Conservation (phyloP, 1,140 invertebrate genomes). For the Macrostomum lignano region DNA sequence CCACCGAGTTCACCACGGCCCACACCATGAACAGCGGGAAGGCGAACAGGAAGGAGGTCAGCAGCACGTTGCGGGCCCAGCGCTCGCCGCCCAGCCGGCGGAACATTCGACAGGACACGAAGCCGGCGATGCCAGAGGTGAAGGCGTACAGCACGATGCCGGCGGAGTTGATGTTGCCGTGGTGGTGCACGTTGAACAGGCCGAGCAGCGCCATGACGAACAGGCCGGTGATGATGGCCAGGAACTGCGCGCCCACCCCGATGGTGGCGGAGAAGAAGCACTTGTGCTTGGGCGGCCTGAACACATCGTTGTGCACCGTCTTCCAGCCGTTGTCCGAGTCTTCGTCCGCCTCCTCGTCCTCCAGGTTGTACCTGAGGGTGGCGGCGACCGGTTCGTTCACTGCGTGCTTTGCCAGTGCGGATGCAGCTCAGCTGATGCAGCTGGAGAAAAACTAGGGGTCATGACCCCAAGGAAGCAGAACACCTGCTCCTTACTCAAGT, state of each 20-base stretch:
- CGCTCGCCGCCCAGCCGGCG: conserved; percentile 29
- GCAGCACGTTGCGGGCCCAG: conserved; percentile 32
- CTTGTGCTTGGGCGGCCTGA: conserved; percentile 28
- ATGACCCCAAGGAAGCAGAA: no score
- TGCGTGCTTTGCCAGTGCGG: no score
- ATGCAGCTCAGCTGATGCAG: no score
- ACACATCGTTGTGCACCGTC: conserved; percentile 33
- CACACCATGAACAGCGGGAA: conserved; percentile 32
- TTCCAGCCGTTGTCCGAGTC: conserved; percentile 36
- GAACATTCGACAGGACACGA: not conserved
- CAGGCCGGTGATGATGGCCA: conserved; percentile 29
- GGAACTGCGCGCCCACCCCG: conserved; percentile 31
- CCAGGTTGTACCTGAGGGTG: no score
- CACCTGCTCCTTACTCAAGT: no score
- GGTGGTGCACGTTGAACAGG: conserved; percentile 32
- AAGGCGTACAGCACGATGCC: conserved; percentile 32
- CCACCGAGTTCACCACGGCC: conserved; percentile 30
- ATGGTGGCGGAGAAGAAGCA: conserved; percentile 31
- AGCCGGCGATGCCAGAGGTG: conserved; percentile 21
- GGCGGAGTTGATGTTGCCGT: conserved; percentile 31
- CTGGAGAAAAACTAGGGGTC: no score
- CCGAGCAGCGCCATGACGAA: conserved; percentile 30
- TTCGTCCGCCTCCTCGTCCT: conserved; percentile 29
- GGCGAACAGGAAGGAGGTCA: conserved; percentile 31
- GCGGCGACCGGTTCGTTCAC: no score